A percentile compares a stretch with the other conserved stretches of the same genome.
phyloP scores from a whole-genome alignment of 2,888 invertebrate genomes.

The Cantharis lateralis region DNA sequence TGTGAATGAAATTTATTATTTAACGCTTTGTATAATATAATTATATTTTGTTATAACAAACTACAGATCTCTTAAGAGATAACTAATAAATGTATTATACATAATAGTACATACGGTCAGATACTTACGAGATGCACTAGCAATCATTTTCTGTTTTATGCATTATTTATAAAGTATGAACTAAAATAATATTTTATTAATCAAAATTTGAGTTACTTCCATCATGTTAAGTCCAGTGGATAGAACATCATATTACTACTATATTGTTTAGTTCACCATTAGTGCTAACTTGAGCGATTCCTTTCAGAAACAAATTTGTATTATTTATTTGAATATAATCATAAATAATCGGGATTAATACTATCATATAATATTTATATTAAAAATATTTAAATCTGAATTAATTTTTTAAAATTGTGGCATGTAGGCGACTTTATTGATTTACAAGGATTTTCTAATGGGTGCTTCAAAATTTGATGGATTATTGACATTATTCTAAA shows the following conservation, averaged over 20 bases:
- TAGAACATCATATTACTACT: slow-evolving; percentile 4
- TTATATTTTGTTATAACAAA: too few species aligned
- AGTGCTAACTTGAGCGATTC: slow-evolving; percentile 11
- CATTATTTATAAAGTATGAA: too few species aligned
- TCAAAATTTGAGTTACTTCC: too few species aligned
- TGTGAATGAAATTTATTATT: too few species aligned
- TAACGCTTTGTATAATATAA: too few species aligned
- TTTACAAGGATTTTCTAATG: background rate
- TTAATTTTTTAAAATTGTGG: background rate
- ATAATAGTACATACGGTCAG: too few species aligned
- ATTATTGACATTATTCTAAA: background rate
- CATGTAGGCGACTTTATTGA: background rate
- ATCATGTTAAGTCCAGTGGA: background rate
- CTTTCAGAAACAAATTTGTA: background rate
- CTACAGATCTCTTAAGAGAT: too few species aligned
- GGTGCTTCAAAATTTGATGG: background rate
- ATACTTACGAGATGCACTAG: too few species aligned
- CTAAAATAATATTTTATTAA: too few species aligned
- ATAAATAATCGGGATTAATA: background rate
- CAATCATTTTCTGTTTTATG: too few species aligned
- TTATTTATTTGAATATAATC: background rate
- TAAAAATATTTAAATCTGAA: background rate
- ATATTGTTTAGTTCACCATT: slow-evolving; percentile 13
- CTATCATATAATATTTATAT: background rate
- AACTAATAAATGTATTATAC: too few species aligned